Evolutionary conservation across 2,113 vertebrate species (phyloP), one percentile per base, ranked within the genome.

Genomic region (Spilogale gracilis): DNA sequence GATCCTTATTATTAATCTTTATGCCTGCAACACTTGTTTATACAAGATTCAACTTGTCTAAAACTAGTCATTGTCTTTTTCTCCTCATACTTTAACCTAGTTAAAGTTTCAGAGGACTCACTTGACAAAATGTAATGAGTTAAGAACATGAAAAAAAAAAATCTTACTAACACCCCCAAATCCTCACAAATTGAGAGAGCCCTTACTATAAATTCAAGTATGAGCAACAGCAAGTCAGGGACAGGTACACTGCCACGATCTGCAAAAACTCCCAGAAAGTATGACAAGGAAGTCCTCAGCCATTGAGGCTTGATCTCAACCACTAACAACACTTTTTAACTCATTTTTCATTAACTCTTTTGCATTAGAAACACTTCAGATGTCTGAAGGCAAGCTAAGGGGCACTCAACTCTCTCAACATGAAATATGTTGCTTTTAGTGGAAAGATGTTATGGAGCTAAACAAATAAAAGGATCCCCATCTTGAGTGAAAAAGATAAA

Each of bases 251-350:
- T 48, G 58, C 80, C 50, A 94, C 20, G 58, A 89, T 71, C 17
- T 85, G 30, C 80, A 97, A 71, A 54, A 94, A 54, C 21, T 27
- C 60, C 80, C 65, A 32, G 38, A 89, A 23, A 61, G 11, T 20
- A 60, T 30, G 13, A 54, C 30, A 92, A 48, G 13, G 61, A 92
- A 89, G 79, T 67, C 18, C 30, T 67, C 43, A 88, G 60, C 30
- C 14, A 63, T 67, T 38, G 38, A 38, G 69, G 52, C 92, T 81
- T 94, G 21, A 96, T 21, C 11, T 96, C 73, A 12, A 45, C 3
- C 16, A 89, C n/a, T 52, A 89, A 90, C 8, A 85, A 96, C 16
- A 89, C 43, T 92, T 91, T 38, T 45, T 91, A 95, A 97, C 78
- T 60, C 65, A 79, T 95, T 97, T n/a, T 50, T 92, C 25, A 88